Evolutionary conservation across 2,888 invertebrate genomes (phyloP).

Genomic region (Drosophila testacea): DNA sequence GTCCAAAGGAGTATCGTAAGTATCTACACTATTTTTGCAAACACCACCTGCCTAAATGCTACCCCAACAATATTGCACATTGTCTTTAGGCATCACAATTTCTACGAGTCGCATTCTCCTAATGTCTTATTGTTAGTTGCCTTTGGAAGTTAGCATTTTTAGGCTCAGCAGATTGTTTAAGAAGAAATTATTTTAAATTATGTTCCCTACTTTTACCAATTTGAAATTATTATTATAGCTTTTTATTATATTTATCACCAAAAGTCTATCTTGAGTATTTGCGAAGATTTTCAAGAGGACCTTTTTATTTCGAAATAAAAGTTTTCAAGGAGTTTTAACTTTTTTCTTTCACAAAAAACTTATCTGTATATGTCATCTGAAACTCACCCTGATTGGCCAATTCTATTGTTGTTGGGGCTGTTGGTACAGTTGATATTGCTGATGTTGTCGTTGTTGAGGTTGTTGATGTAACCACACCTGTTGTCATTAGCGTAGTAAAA

Average conservation of each 20-base stretch:
- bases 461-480: constrained; percentile 32
- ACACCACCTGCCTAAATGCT: constrained; percentile 1
- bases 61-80: background rate
- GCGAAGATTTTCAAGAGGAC: too few species aligned
- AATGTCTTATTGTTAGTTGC: background rate
- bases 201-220: too few species aligned
- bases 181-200: too few species aligned
- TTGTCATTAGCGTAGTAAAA: constrained; percentile 54
- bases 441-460: constrained; percentile 26
- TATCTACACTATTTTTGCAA: constrained; percentile 62
- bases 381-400: constrained; percentile 67
- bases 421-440: constrained; percentile 31
- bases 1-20: constrained; percentile 48
- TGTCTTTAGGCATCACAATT: background rate
- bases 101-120: background rate
- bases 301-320: too few species aligned
- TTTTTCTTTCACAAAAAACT: too few species aligned
- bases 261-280: too few species aligned
- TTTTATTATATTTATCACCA: too few species aligned
- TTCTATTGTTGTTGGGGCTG: constrained; percentile 49
- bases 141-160: background rate
- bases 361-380: background rate
- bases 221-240: too few species aligned
- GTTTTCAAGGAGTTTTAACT: too few species aligned
- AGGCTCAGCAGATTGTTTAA: too few species aligned